Evolutionary conservation across 2,113 vertebrate genomes (phyloP).

Genomic region (Camelus dromedarius): DNA sequence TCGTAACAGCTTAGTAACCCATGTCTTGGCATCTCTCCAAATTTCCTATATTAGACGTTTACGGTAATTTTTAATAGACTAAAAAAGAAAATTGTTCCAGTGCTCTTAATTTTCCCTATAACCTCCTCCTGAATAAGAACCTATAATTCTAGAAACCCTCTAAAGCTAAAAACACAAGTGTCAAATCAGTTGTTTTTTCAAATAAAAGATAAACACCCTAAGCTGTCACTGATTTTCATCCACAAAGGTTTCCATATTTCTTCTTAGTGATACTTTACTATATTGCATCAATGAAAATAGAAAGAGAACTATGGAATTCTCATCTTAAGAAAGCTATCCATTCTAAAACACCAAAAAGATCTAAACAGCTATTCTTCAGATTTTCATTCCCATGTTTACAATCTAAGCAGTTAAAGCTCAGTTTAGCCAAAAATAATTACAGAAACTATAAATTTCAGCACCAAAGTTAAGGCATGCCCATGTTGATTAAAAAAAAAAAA

Average conservation of each 20-base stretch:
- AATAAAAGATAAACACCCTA: background rate
- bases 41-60: background rate
- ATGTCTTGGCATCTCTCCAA: background rate
- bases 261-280: background rate
- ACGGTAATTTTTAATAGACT: background rate
- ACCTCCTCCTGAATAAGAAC: background rate
- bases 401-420: background rate
- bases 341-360: conserved; percentile 15
- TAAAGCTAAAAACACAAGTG: conserved; percentile 21
- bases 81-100: background rate
- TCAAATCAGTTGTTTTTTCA: background rate
- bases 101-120: background rate
- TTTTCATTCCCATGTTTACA: conserved; percentile 26
- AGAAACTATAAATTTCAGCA: conserved; percentile 28
- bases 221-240: background rate
- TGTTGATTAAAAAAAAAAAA: background rate
- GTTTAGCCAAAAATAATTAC: background rate
- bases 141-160: background rate
- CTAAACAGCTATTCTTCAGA: background rate
- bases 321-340: background rate
- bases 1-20: background rate
- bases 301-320: conserved; percentile 33
- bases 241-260: background rate
- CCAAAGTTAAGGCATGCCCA: conserved; percentile 30
- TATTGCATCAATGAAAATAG: background rate